Conservation (phyloP, 2,888 invertebrate species). For the Cephus rjabovi region DNA sequence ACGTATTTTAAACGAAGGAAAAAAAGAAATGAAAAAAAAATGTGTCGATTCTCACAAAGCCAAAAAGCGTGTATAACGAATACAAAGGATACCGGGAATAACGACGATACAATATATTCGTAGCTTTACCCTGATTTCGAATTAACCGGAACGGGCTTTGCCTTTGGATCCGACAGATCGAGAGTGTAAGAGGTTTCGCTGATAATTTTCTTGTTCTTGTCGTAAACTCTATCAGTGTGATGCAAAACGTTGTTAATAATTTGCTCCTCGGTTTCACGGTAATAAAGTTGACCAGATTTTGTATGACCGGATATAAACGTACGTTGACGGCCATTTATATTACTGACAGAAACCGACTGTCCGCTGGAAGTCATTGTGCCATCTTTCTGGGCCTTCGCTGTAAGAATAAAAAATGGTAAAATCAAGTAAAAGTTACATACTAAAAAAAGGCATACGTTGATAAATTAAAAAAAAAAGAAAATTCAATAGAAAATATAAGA, state of each 20-base stretch:
- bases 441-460: neutral
- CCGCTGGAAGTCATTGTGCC: neutral
- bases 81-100: neutral
- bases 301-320: slow-evolving; percentile 35
- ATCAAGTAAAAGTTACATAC: neutral
- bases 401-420: neutral
- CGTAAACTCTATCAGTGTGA: slow-evolving; percentile 37
- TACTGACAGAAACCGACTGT: neutral
- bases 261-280: slow-evolving; percentile 33
- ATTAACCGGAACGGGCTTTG: slow-evolving; percentile 28
- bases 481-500: neutral
- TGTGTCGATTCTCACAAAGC: neutral
- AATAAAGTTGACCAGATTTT: slow-evolving; percentile 38
- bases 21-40: too few species aligned
- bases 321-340: slow-evolving; percentile 18
- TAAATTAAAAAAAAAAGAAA: neutral
- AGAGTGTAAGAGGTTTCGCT: slow-evolving; percentile 33
- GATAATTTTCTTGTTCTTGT: slow-evolving; percentile 25
- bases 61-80: neutral
- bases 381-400: neutral
- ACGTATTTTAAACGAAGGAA: too few species aligned
- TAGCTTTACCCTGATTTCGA: neutral
- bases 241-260: slow-evolving; percentile 32
- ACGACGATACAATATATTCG: neutral
- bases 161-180: slow-evolving; percentile 38